Percentiles rank a stretch among this genome's conserved stretches.
phyloP scores from a whole-genome alignment of 2,888 invertebrate species.

The Mesorhabditis belari region DNA sequence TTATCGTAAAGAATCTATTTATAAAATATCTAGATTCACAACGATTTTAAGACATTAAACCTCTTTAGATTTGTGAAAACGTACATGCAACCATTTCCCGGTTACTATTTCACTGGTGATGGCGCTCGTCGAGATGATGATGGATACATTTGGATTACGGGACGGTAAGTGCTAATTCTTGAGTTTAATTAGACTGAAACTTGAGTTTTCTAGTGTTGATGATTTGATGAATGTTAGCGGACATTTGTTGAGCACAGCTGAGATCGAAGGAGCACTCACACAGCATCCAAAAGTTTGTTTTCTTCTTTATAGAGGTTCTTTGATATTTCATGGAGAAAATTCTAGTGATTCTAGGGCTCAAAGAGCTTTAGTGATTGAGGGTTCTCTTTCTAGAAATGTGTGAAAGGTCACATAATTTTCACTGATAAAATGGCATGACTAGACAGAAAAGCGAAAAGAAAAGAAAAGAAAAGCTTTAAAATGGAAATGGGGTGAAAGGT shows the following conservation, averaged over 20 bases:
- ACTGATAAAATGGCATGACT: too few species aligned
- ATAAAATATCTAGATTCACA: background rate
- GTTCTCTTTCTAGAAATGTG: too few species aligned
- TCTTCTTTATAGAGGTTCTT: background rate
- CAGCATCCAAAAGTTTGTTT: slow-evolving; percentile 52
- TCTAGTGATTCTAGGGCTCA: too few species aligned
- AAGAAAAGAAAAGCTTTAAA: too few species aligned
- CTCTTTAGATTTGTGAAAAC: slow-evolving; percentile 71
- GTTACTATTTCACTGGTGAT: slow-evolving; percentile 95
- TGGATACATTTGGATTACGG: slow-evolving; percentile 65
- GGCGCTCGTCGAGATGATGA: slow-evolving; percentile 70
- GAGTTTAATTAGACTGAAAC: background rate
- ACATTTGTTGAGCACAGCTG: slow-evolving; percentile 92
- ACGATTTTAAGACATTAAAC: background rate
- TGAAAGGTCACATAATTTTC: too few species aligned
- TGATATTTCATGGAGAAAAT: too few species aligned
- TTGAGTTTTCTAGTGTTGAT: slow-evolving; percentile 64
- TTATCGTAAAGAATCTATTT: background rate
- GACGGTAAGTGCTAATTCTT: slow-evolving; percentile 15
- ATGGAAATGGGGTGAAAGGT: too few species aligned
- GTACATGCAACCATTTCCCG: slow-evolving; percentile 90
- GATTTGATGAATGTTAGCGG: slow-evolving; percentile 98
- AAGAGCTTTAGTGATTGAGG: too few species aligned
- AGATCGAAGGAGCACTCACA: slow-evolving; percentile 63
- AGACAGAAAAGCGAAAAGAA: too few species aligned